Conservation (phyloP, 1,140 invertebrate genomes). For the Halesus radiatus region DNA sequence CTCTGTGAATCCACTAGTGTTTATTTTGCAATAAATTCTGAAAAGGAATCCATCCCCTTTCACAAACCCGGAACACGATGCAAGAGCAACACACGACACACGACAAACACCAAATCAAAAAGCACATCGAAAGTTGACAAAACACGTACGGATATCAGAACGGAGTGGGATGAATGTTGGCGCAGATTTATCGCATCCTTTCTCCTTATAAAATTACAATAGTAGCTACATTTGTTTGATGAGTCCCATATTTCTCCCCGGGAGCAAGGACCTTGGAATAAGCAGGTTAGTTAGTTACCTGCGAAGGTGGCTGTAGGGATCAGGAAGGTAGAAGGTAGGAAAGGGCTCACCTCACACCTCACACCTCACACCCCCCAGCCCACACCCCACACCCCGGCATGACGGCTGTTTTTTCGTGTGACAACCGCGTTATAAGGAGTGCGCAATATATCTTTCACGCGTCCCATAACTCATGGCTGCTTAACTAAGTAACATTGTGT, state of each 20-base stretch:
- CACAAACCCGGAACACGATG: too few relatives aligned
- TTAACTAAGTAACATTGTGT: conserved; percentile 58
- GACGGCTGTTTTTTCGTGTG: conserved; percentile 53
- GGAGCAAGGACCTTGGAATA: conserved; percentile 11
- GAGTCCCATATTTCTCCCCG: conserved; percentile 25
- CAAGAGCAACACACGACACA: not conserved
- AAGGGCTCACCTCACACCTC: not conserved
- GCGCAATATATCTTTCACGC: conserved; percentile 57
- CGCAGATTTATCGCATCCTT: conserved; percentile 32
- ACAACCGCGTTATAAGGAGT: conserved; percentile 55
- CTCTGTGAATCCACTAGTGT: too few relatives aligned
- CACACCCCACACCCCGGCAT: conserved; percentile 33
- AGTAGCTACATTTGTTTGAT: conserved; percentile 33
- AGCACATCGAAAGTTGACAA: conserved; percentile 24
- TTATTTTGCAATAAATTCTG: too few relatives aligned
- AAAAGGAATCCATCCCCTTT: too few relatives aligned
- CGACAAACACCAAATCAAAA: conserved; percentile 1
- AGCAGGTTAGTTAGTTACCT: conserved; percentile 22
- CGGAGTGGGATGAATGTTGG: not conserved
- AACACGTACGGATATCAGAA: conserved; percentile 19
- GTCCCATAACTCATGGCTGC: conserved; percentile 56
- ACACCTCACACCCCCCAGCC: not conserved
- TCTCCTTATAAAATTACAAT: conserved; percentile 42
- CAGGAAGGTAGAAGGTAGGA: not conserved
- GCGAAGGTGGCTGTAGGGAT: not conserved